phyloP scores from a whole-genome alignment of 2,888 invertebrate species.

The Phyto melanocephala region DNA sequence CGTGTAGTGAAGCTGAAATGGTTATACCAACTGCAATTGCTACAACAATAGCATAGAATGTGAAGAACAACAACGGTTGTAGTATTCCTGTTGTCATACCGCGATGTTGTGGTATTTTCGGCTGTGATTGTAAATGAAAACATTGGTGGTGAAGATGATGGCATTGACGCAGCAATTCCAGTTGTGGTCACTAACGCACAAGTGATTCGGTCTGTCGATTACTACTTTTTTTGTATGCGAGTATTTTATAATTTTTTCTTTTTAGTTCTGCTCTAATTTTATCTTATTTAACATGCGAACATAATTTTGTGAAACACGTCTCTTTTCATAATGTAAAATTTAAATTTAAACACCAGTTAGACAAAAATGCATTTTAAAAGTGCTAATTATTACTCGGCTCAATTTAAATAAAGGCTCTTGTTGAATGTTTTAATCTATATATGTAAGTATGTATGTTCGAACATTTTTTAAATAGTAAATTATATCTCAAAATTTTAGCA shows the following conservation, averaged over 20 bases:
- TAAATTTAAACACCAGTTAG: too few relatives aligned
- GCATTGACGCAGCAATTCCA: slow-evolving; percentile 60
- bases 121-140: slow-evolving; percentile 64
- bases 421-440: too few relatives aligned
- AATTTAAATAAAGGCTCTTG: too few relatives aligned
- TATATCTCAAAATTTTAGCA: too few relatives aligned
- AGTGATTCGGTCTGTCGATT: slow-evolving; percentile 41
- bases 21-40: slow-evolving; percentile 17
- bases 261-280: too few relatives aligned
- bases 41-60: background rate
- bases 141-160: slow-evolving; percentile 48
- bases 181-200: slow-evolving; percentile 50
- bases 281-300: too few relatives aligned
- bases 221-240: background rate
- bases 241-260: background rate
- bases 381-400: too few relatives aligned
- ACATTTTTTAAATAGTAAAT: too few relatives aligned
- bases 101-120: slow-evolving; percentile 50
- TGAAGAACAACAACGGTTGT: background rate
- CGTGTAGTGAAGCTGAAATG: background rate
- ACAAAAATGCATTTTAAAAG: too few relatives aligned
- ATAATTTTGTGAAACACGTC: too few relatives aligned
- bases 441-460: too few relatives aligned
- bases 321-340: too few relatives aligned
- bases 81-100: slow-evolving; percentile 35